Base-by-base conservation (phyloP, 2,797 vertebrate species). In the Dicrostonyx torquatus region DNA sequence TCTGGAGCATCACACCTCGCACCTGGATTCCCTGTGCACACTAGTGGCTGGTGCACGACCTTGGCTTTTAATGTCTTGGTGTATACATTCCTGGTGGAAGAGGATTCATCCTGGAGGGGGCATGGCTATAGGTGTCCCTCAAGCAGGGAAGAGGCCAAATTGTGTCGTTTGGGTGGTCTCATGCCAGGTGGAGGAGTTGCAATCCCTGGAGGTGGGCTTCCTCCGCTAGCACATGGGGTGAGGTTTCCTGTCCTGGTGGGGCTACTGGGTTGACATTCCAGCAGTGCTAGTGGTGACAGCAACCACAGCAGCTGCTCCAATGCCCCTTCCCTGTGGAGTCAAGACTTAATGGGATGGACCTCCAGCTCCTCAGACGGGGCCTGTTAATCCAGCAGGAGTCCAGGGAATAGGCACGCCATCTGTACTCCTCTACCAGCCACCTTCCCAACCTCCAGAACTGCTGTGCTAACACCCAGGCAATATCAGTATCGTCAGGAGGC, bases 121-220 rank as follows among this genome's bases (percentile, higher is more conserved):
- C 99, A 99, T 99, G 40, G 99, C 99, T 99, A 99, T 99, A 0
- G 99, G 99, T 6, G 99, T 99, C 0, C 99, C 99, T n/a, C 99
- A 98, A 83, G 99, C 99, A 2, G 99, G 99, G 0, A 99, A 99
- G 99, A 99, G 99, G 20, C 99, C 99, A 99, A 99, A 99, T 0
- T 99, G 99, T 15, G 99, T 99, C 99, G 99, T 99, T 99, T 0
- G 0, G 99, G 99, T 5, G 99, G 99, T 24, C 99, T 98, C 99
- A 99, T 99, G 94, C 99, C 99, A 0, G 99, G 99, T 43, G 99
- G 99, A 2, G 99, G 99, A 26, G 99, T 99, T 99, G 99, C 99
- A 99, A 99, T 99, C 99, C 99, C 99, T 98, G 99, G 99, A 96
- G 99, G 99, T 0, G 99, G 99, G 0, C 99, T 99, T 96, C 99